Conservation (phyloP, 1,140 invertebrate species). For the Agrypnia vestita region DNA sequence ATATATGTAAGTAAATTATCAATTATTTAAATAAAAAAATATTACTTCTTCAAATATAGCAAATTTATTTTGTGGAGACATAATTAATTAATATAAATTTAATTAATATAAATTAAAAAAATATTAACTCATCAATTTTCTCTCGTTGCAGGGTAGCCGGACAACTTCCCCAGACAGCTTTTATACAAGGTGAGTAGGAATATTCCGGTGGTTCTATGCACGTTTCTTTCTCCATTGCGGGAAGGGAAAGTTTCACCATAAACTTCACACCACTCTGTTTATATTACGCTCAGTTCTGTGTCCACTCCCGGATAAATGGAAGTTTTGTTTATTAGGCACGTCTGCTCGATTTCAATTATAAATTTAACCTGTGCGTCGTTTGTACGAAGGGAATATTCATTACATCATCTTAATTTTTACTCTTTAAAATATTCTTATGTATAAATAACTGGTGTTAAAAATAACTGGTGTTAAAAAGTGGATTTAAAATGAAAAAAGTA, state of each 20-base stretch:
- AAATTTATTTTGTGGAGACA: not conserved
- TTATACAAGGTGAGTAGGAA: slow-evolving; percentile 5
- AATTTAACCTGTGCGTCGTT: no score
- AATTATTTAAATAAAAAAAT: no score
- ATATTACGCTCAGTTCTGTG: slow-evolving; percentile 8
- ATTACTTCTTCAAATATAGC: no score
- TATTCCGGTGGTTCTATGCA: not conserved
- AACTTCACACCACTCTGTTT: slow-evolving; percentile 8
- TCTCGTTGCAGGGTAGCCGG: not conserved
- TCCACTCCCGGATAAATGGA: not conserved
- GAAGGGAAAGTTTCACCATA: not conserved
- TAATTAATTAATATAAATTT: no score
- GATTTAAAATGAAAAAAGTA: no score
- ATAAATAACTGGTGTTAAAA: no score
- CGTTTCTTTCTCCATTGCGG: not conserved
- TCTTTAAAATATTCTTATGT: no score
- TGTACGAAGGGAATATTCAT: no score
- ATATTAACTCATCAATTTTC: not conserved
- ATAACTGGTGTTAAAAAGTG: no score
- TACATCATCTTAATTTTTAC: no score
- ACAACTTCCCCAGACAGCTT: not conserved
- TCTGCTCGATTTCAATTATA: no score
- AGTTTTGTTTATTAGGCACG: not conserved
- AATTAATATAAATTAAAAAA: not conserved
- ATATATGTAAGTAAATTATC: no score